phyloP scores from a whole-genome alignment of 2,797 vertebrate species.

The Babyrousa celebensis region DNA sequence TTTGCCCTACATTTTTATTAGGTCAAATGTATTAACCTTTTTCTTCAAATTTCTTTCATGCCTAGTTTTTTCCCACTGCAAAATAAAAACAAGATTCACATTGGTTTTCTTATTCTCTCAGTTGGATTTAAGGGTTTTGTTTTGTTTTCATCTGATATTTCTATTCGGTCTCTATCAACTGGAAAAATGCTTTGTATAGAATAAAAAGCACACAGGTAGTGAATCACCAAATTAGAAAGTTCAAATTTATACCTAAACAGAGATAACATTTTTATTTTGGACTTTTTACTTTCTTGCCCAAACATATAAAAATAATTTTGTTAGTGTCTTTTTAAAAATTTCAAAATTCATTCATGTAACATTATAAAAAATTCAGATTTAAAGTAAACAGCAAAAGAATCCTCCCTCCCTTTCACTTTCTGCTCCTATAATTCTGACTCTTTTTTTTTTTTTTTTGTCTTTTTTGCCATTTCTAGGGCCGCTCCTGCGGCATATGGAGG shows the following conservation, averaged over 20 bases:
- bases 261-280: background rate
- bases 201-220: background rate
- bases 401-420: background rate
- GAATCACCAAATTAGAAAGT: background rate
- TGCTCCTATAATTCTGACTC: background rate
- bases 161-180: background rate
- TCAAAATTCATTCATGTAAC: background rate
- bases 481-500: too few relatives aligned
- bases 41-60: background rate
- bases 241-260: background rate
- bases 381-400: conserved; percentile 25
- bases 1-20: background rate
- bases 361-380: conserved; percentile 15
- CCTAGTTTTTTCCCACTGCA: background rate
- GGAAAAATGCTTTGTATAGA: background rate
- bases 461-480: too few relatives aligned
- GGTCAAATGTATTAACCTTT: conserved; percentile 23
- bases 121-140: background rate
- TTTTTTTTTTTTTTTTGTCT: too few relatives aligned
- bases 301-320: background rate
- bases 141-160: background rate
- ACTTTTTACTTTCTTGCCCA: background rate
- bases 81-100: conserved; percentile 3
- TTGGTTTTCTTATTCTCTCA: background rate
- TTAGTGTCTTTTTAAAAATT: background rate